Evolutionary conservation across 2,888 invertebrate species (phyloP), one percentile per base, ranked within the genome.

Genomic region (Tetramorium bicarinatum): DNA sequence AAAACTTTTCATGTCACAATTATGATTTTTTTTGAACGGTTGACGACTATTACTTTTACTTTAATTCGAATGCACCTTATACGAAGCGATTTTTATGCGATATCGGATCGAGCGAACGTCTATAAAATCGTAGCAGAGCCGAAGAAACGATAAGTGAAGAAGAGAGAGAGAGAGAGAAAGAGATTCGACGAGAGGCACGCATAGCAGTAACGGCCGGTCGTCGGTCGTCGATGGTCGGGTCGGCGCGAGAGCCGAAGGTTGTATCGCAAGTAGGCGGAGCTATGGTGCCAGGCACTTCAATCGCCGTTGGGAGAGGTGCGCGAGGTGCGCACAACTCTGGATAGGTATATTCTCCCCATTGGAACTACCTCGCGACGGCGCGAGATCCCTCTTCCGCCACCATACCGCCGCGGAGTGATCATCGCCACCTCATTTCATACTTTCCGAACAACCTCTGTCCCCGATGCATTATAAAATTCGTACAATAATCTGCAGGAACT

Each of bases 241-340:
- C 41, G 62, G 11, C 6, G 2, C 1, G 41, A 41, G 82, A 69
- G 83, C 87, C 69, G 91, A 91, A 90, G 91, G 89, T 91, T 93
- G 92, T 92, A 93, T 92, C 91, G 91, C 81, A n/a, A 83, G 92
- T 93, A 91, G 93, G 93, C 93, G 93, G 93, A 84, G 93, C 91
- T 82, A 92, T 85, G 89, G 86, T 87, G 85, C 90, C 88, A 87
- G 91, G 90, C 91, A 90, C 91, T 89, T 90, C 91, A 88, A 88
- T 91, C 15, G 56, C 29, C 18, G 47, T 90, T 86, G 88, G 87
- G 87, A 88, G 91, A 89, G 91, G 87, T 87, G 91, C 90, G 90
- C 91, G 91, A 91, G 89, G 87, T 92, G 75, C 75, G 64, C 91
- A 89, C 69, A 52, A 71, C 34, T 34, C 49, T 90, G 91, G 92